phyloP scores from a whole-genome alignment of 1,140 invertebrate genomes.

The Drosophila miranda region DNA sequence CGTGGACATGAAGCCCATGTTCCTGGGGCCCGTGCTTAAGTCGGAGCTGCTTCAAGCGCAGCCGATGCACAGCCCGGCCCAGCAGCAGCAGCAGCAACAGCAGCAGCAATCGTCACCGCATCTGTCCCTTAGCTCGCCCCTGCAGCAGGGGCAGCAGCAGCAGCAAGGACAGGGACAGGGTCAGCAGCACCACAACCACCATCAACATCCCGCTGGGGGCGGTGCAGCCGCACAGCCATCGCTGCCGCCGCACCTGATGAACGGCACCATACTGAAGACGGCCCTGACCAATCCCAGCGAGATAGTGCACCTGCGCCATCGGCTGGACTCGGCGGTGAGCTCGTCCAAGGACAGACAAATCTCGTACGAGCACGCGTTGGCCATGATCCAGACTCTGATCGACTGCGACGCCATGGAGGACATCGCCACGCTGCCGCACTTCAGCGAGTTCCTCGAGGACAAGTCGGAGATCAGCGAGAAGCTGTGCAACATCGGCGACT shows the following conservation, averaged over 20 bases:
- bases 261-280: conserved; percentile 96
- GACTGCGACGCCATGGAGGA: conserved; percentile 98
- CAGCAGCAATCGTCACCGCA: conserved; percentile 70
- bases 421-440: conserved; percentile 94
- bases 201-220: conserved; percentile 50
- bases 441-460: conserved; percentile 94
- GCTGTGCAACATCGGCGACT: conserved; percentile 96
- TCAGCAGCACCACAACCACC: conserved; percentile 82
- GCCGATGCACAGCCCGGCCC: conserved; percentile 68
- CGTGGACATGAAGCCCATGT: conserved; percentile 76
- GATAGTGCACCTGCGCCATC: conserved; percentile 93
- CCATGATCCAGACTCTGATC: conserved; percentile 94
- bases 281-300: conserved; percentile 96
- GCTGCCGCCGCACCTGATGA: conserved; percentile 89
- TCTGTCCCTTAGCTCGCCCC: conserved; percentile 43
- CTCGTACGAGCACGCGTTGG: conserved; percentile 90
- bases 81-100: conserved; percentile 58
- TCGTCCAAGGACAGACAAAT: conserved; percentile 92
- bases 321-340: conserved; percentile 92
- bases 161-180: conserved; percentile 58
- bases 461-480: conserved; percentile 95
- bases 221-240: conserved; percentile 42
- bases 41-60: conserved; percentile 67
- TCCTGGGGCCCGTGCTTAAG: conserved; percentile 70
- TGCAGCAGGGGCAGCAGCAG: conserved; percentile 57